Evolutionary conservation across 1,140 invertebrate species (phyloP), one percentile per base, ranked within the genome.

Genomic region (Camponotus floridanus): DNA sequence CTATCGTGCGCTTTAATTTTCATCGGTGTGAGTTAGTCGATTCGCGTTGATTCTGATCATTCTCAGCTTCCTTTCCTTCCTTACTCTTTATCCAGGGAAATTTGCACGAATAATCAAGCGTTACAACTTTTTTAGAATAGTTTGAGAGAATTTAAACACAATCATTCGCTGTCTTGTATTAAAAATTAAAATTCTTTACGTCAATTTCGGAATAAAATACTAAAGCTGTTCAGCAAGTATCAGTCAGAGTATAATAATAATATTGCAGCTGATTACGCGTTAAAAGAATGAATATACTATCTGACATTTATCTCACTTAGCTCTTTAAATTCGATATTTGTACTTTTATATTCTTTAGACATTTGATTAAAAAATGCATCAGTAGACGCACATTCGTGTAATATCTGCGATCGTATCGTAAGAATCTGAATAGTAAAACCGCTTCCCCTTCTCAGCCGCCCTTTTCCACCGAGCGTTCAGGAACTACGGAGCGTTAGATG

Each of bases 401-500:
- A 18, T 8, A 51, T 1, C 36, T 57, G 36, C 21, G 26, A 39
- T 21, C 64, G 55, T 80, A 57, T 51, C 31, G 26, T 62, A 87
- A 87, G 76, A 80, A 80, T 87, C 21, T 55, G 51, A 70, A 26
- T 85, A 81, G 55, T n/a, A 81, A 57, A 70, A 33, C 61, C 26
- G 42, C 36, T 39, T 70, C 48, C 33, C 61, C 33, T 74, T 79
- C 55, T 33, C 70, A 39, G 26, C 67, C 76, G 71, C 73, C 87
- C 88, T 83, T 89, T 89, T 74, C 78, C 74, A 83, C 67, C 36
- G 76, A 61, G 57, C 71, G 76, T 86, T 67, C 91, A 92, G 91
- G 91, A 93, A 92, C 86, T 91, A 91, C 86, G 74, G 90, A 91
- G 88, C 91, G 93, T 92, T 92, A 93, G 91, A 92, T 91, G 92